These are phyloP conservation scores for Tetanocera ferruginea DNA, from an alignment of 2,888 invertebrate genomes.

Conservation along the genomic window DNA sequence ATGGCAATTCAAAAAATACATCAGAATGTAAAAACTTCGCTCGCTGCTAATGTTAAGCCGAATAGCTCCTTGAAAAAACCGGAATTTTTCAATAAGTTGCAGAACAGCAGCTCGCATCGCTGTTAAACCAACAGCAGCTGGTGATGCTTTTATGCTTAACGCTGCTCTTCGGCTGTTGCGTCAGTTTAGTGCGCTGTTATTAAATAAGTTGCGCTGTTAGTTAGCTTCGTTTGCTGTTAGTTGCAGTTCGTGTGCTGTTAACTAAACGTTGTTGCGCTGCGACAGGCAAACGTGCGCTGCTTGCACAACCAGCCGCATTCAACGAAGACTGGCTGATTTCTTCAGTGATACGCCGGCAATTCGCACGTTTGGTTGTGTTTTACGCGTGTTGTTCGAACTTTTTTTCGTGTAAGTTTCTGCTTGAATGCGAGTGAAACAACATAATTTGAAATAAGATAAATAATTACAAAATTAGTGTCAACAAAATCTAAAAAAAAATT, in stretches of 20 bases:
- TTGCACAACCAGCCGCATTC: neutral
- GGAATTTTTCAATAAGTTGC: neutral
- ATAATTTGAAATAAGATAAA: too few relatives aligned
- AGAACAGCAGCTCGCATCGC: too few relatives aligned
- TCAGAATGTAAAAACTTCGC: neutral
- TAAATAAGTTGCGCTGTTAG: too few relatives aligned
- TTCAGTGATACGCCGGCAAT: constrained; percentile 37
- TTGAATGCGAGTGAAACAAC: neutral
- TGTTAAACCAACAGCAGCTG: neutral
- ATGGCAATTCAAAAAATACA: neutral
- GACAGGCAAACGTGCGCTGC: neutral
- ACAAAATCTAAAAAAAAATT: constrained; percentile 1
- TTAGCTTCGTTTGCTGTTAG: too few relatives aligned
- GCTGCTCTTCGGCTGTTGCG: neutral
- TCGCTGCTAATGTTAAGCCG: neutral
- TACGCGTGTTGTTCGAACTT: neutral
- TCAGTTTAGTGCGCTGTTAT: neutral
- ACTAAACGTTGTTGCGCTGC: neutral
- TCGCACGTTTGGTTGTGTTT: constrained; percentile 27
- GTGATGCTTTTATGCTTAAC: neutral
- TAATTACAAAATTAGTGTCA: neutral
- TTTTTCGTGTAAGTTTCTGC: neutral
- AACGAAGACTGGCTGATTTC: neutral
- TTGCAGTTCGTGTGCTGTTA: too few relatives aligned
- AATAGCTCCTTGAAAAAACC: neutral